Evolutionary conservation across 2,113 vertebrate species (phyloP).

Genomic region (Oncorhynchus masou): DNA sequence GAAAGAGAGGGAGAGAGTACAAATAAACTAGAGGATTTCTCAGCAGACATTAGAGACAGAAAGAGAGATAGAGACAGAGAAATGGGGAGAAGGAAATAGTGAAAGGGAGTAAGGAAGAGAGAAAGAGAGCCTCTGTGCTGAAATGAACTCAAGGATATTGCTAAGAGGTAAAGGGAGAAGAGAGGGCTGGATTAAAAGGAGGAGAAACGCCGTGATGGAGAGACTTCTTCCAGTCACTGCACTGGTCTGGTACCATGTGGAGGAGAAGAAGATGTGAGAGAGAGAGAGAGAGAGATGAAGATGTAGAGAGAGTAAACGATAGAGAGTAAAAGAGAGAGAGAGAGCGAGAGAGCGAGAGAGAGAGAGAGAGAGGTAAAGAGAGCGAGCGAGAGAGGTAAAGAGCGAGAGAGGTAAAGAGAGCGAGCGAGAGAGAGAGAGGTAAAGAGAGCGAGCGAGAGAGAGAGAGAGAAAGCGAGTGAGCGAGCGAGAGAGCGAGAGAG

Average conservation of each 20-base stretch:
- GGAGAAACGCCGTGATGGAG: neutral
- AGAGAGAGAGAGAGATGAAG: slow-evolving; percentile 55
- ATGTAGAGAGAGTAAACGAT: too few relatives aligned
- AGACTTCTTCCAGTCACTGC: slow-evolving; percentile 81
- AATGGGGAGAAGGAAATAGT: too few relatives aligned
- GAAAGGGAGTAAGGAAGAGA: neutral
- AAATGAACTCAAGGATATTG: too few relatives aligned
- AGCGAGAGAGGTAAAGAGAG: neutral
- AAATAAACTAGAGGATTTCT: too few relatives aligned
- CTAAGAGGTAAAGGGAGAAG: neutral
- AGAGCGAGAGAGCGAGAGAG: neutral
- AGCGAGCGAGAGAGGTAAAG: too few relatives aligned
- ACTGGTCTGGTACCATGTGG: slow-evolving; percentile 79
- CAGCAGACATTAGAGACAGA: too few relatives aligned
- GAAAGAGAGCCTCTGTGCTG: too few relatives aligned
- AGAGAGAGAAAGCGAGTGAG: neutral
- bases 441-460: neutral
- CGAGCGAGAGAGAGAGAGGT: slow-evolving; percentile 38
- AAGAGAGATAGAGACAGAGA: too few relatives aligned
- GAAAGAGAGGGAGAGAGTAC: too few relatives aligned
- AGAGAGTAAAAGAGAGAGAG: too few relatives aligned
- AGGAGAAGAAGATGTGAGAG: slow-evolving; percentile 66
- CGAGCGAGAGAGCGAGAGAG: too few relatives aligned
- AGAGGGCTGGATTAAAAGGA: neutral
- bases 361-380: neutral